These are phyloP conservation scores for Danaus chrysippus DNA, from an alignment of 2,888 invertebrate genomes.

Conservation along the genomic window DNA sequence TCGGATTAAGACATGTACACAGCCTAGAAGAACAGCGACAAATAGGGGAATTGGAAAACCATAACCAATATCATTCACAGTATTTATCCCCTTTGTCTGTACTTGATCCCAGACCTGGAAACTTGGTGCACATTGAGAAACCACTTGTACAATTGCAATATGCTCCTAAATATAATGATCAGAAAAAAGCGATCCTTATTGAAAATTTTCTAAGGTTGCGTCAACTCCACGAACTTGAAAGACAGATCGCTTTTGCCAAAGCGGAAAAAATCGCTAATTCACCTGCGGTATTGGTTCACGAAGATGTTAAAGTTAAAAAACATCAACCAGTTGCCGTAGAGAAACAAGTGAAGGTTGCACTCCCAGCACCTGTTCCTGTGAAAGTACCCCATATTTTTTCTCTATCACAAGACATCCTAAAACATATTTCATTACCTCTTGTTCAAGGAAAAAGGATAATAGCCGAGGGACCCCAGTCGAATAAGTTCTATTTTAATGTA, in stretches of 20 bases:
- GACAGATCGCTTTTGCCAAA: constrained; percentile 47
- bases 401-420: constrained; percentile 43
- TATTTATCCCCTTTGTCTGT: constrained; percentile 19
- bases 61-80: constrained; percentile 32
- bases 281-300: constrained; percentile 40
- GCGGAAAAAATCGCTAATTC: constrained; percentile 47
- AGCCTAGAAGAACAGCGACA: constrained; percentile 17
- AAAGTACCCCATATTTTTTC: constrained; percentile 43
- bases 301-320: constrained; percentile 44
- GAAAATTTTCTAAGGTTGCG: constrained; percentile 42
- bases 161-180: constrained; percentile 48
- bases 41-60: constrained; percentile 27
- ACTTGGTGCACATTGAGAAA: constrained; percentile 17
- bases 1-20: constrained; percentile 24
- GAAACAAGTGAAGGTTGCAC: constrained; percentile 40
- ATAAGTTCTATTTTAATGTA: constrained; percentile 38
- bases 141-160: constrained; percentile 41
- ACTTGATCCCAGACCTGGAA: constrained; percentile 13
- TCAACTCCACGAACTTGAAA: constrained; percentile 38
- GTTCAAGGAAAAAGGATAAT: constrained; percentile 42
- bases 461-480: constrained; percentile 39
- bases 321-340: constrained; percentile 37
- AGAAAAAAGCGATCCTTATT: constrained; percentile 46
- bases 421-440: constrained; percentile 39
- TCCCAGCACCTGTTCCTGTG: constrained; percentile 40